Percentiles rank a stretch among this genome's conserved stretches.
These are phyloP conservation scores for Troides aeacus DNA, from an alignment of 2,888 invertebrate genomes.

Conservation along the genomic window DNA sequence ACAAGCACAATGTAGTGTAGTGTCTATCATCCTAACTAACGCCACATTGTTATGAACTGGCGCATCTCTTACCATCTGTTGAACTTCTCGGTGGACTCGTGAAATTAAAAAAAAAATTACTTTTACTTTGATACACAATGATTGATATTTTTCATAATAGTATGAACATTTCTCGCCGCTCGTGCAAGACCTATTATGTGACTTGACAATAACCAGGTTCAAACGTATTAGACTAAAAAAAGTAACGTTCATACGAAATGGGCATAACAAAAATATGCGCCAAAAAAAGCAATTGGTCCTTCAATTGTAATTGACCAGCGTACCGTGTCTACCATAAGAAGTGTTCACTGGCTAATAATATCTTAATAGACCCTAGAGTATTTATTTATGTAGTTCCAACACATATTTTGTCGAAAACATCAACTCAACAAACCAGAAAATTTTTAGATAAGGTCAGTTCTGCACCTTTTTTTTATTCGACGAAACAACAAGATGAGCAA, in stretches of 20 bases:
- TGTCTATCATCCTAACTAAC: too few species aligned
- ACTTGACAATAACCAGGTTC: not conserved
- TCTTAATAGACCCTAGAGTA: slow-evolving; percentile 1
- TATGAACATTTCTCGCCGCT: not conserved
- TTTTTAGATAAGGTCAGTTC: too few species aligned
- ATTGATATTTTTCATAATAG: not conserved
- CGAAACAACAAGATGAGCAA: too few species aligned
- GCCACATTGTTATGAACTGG: too few species aligned
- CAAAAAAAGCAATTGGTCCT: slow-evolving; percentile 11
- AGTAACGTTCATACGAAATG: slow-evolving; percentile 5
- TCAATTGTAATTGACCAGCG: slow-evolving; percentile 16
- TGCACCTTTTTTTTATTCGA: too few species aligned
- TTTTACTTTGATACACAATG: too few species aligned
- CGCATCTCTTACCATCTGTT: too few species aligned
- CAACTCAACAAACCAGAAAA: too few species aligned
- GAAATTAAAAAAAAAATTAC: too few species aligned
- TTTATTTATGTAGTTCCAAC: not conserved
- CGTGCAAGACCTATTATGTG: not conserved
- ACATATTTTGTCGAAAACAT: too few species aligned
- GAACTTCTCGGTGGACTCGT: too few species aligned
- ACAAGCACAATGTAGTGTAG: too few species aligned
- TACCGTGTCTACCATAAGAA: slow-evolving; percentile 9
- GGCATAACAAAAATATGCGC: slow-evolving; percentile 12
- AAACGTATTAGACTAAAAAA: slow-evolving; percentile 4
- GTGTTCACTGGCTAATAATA: slow-evolving; percentile 4